These are phyloP conservation scores for Allygus modestus DNA, from an alignment of 2,888 invertebrate genomes.

Conservation along the genomic window DNA sequence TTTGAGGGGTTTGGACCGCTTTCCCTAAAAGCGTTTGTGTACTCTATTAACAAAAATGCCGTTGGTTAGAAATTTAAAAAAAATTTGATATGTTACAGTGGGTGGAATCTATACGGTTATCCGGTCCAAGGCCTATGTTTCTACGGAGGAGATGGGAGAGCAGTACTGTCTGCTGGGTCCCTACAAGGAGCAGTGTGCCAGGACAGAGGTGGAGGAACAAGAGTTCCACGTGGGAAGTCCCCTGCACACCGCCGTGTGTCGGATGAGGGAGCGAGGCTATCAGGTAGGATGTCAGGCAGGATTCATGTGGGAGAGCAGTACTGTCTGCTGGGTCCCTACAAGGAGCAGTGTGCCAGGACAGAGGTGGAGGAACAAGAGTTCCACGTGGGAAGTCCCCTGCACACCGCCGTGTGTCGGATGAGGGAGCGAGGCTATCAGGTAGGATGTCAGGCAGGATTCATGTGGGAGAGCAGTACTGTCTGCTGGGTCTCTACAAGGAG, in stretches of 20 bases:
- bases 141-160: slow-evolving; percentile 98
- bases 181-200: slow-evolving; percentile 94
- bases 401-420: slow-evolving; percentile 86
- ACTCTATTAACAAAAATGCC: no score
- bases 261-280: slow-evolving; percentile 89
- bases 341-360: slow-evolving; percentile 93
- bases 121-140: slow-evolving; percentile 97
- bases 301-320: slow-evolving; percentile 95
- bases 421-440: slow-evolving; percentile 94
- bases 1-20: no score
- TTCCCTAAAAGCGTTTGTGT: no score
- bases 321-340: slow-evolving; percentile 96
- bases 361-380: slow-evolving; percentile 97
- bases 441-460: slow-evolving; percentile 64
- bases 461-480: no score
- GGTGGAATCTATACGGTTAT: slow-evolving; percentile 99
- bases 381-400: slow-evolving; percentile 84
- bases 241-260: slow-evolving; percentile 85
- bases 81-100: slow-evolving; percentile 84
- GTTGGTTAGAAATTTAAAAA: no score
- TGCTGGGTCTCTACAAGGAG: no score
- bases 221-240: slow-evolving; percentile 89
- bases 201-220: slow-evolving; percentile 96
- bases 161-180: slow-evolving; percentile 97
- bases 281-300: slow-evolving; percentile 79